Conservation (phyloP, 2,888 invertebrate genomes). For the Tetanocera ferruginea region DNA sequence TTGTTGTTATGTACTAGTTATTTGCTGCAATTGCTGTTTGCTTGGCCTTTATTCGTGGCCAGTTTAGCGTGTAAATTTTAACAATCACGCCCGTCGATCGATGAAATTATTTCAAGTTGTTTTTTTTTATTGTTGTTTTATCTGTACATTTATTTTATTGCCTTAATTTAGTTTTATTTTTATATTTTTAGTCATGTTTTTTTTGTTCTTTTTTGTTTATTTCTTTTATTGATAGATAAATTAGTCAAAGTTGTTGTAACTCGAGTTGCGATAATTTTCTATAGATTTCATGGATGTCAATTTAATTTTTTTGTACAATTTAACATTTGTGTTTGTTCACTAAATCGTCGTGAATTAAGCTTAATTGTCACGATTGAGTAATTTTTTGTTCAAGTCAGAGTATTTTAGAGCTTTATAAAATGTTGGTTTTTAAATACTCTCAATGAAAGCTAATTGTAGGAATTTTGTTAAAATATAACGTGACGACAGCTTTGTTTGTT, state of each 20-base stretch:
- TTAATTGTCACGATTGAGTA: no score
- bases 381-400: no score
- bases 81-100: conserved; percentile 32
- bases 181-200: no score
- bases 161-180: neutral
- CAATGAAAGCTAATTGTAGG: no score
- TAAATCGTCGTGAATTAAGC: no score
- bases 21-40: neutral
- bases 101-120: conserved; percentile 31
- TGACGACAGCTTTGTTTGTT: no score
- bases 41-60: conserved; percentile 4
- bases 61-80: conserved; percentile 37
- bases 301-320: neutral
- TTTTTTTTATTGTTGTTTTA: neutral
- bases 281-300: neutral
- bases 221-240: conserved; percentile 3
- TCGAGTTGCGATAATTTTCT: neutral
- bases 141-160: conserved; percentile 9
- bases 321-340: no score
- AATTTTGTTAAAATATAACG: no score
- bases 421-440: no score
- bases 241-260: neutral
- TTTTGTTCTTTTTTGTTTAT: neutral
- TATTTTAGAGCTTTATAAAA: no score
- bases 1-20: conserved; percentile 4